Evolutionary conservation across 2,888 invertebrate genomes (phyloP).

Genomic region (Spialia ferax): DNA sequence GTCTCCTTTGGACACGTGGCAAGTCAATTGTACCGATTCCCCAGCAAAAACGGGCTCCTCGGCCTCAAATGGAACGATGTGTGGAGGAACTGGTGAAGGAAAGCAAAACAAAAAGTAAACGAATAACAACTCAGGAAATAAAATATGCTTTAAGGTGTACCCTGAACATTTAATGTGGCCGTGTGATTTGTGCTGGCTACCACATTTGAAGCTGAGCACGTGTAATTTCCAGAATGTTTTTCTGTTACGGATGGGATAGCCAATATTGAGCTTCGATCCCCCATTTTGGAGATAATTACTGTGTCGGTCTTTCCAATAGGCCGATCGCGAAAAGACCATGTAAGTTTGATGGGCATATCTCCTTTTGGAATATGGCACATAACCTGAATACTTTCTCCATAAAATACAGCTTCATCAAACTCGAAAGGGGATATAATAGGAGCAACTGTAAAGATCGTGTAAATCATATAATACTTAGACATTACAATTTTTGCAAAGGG

Average conservation of each 20-base stretch:
- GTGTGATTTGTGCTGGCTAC: conserved; percentile 89
- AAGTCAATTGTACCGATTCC: conserved; percentile 88
- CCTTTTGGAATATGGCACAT: conserved; percentile 88
- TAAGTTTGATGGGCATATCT: conserved; percentile 90
- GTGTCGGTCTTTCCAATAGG: conserved; percentile 73
- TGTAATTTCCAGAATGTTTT: conserved; percentile 91
- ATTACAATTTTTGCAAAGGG: conserved; percentile 37
- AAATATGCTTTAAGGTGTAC: conserved; percentile 75
- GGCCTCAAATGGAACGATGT: conserved; percentile 88
- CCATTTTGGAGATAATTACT: conserved; percentile 84
- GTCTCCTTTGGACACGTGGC: conserved; percentile 90
- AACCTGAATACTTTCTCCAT: conserved; percentile 86
- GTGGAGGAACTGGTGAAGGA: conserved; percentile 74
- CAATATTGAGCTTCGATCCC: conserved; percentile 87
- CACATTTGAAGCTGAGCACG: conserved; percentile 90
- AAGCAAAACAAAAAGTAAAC: conserved; percentile 50
- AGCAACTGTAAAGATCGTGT: conserved; percentile 81
- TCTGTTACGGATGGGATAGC: conserved; percentile 89
- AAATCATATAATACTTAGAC: not conserved
- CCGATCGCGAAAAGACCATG: conserved; percentile 90
- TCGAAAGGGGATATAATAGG: conserved; percentile 87
- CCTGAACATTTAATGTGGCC: conserved; percentile 88
- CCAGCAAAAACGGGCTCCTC: conserved; percentile 89
- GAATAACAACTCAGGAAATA: conserved; percentile 57
- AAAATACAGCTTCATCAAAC: conserved; percentile 84